Evolutionary conservation across 2,888 invertebrate species (phyloP).

Genomic region (Lochmaea crataegi): DNA sequence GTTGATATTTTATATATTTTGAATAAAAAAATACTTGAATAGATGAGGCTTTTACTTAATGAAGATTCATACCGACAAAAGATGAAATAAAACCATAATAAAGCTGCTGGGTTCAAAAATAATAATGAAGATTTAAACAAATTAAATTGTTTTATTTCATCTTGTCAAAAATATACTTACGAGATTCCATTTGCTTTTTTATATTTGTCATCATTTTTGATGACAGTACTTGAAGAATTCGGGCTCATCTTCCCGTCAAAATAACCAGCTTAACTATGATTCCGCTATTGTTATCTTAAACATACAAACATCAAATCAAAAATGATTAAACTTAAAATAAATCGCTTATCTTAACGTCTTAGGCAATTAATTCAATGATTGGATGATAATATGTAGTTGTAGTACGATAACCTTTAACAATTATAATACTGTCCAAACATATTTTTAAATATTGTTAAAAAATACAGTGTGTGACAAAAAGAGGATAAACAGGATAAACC

Average conservation of each 20-base stretch:
- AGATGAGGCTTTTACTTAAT: too few relatives aligned
- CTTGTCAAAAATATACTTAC: too few relatives aligned
- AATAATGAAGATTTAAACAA: too few relatives aligned
- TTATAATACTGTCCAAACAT: background rate
- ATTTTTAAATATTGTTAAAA: background rate
- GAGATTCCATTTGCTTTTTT: background rate
- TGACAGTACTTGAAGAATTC: background rate
- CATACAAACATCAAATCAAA: background rate
- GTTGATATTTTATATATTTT: too few relatives aligned
- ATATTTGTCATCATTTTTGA: background rate
- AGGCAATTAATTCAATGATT: background rate
- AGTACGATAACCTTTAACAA: background rate
- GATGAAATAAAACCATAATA: too few relatives aligned
- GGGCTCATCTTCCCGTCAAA: conserved; percentile 6
- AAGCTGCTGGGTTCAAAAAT: too few relatives aligned
- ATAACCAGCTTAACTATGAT: background rate
- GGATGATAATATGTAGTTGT: background rate
- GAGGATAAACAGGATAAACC: too few relatives aligned
- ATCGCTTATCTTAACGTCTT: background rate
- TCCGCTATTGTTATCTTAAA: background rate
- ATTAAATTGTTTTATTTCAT: too few relatives aligned
- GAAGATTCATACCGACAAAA: too few relatives aligned
- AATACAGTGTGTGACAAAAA: background rate
- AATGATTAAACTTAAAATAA: background rate
- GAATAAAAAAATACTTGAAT: background rate